Base-by-base conservation (phyloP, 2,888 invertebrate genomes). In the Ecliptopera silaceata region DNA sequence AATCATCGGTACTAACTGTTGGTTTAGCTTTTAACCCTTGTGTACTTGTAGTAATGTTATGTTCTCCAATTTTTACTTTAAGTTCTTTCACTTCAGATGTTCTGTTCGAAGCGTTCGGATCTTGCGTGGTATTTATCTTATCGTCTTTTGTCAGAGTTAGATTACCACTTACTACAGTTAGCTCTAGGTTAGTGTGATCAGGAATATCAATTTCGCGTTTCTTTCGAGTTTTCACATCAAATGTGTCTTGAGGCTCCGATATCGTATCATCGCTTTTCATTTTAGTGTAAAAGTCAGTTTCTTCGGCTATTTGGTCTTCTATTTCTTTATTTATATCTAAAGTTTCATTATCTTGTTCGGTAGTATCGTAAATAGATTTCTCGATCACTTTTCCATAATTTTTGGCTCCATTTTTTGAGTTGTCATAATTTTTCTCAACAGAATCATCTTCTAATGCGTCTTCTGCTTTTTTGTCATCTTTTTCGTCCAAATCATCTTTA, bases 301-400 rank as follows among this genome's bases (percentile, higher is more conserved):
- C 59, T 59, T 61, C 51, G 3, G 64, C 66, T 54, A 62, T 48
- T 52, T 57, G 64, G 36, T 63, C 66, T 49, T 61, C 58, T 10
- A 55, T 15, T 20, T 63, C 51, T 31, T 46, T 46, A 29, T 36
- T 43, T 18, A 31, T 22, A n/a, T 44, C 18, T 1, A 17, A 0
- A 12, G 48, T 51, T 45, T 36, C 3, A 18, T 53, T 20, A 4
- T 13, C 18, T 39, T 34, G n/a, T 38, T 41, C 15, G 10, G 49
- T n/a, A 4, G 38, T 29, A 6, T 53, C 47, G n/a, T n/a, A n/a
- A n/a, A n/a, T n/a, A n/a, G n/a, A n/a, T n/a, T n/a, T n/a, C n/a
- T n/a, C n/a, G n/a, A n/a, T 43, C 15, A 13, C 13, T 3, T 6
- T 15, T 1, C 8, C 22, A 5, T 22, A 4, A 22, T 22, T 22